Conservation (phyloP, 2,797 vertebrate genomes). For the Argentina silus region DNA sequence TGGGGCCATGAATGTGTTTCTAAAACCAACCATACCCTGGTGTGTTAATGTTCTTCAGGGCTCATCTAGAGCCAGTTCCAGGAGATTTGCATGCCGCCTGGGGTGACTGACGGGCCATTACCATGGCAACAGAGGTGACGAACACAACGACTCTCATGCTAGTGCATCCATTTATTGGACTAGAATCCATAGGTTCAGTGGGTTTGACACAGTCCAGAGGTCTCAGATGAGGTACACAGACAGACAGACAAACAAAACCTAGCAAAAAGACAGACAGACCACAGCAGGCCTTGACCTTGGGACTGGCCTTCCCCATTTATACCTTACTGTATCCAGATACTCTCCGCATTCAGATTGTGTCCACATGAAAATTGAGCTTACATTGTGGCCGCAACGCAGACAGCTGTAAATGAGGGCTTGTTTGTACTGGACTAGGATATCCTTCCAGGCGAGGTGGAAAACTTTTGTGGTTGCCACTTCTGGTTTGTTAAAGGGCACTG, state of each 20-base stretch:
- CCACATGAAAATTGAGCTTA: no score
- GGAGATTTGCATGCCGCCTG: not conserved
- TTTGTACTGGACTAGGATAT: no score
- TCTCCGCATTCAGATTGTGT: no score
- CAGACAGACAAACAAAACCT: not conserved
- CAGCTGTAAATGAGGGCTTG: no score
- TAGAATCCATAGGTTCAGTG: not conserved
- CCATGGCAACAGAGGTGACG: constrained; percentile 1
- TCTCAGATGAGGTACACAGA: not conserved
- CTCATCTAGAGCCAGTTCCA: not conserved
- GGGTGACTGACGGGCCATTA: not conserved
- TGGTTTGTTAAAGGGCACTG: no score
- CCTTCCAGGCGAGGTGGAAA: no score
- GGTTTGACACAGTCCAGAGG: not conserved
- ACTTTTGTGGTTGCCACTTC: no score
- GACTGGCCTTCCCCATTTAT: no score
- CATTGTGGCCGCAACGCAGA: no score
- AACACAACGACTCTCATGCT: not conserved
- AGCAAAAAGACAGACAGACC: not conserved
- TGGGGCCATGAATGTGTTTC: not conserved
- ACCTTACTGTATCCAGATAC: constrained; percentile 43
- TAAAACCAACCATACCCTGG: not conserved
- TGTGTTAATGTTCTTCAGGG: not conserved
- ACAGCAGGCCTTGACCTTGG: no score
- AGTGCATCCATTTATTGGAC: not conserved